Evolutionary conservation across 1,140 invertebrate genomes (phyloP).

Genomic region (Eueides isabella): DNA sequence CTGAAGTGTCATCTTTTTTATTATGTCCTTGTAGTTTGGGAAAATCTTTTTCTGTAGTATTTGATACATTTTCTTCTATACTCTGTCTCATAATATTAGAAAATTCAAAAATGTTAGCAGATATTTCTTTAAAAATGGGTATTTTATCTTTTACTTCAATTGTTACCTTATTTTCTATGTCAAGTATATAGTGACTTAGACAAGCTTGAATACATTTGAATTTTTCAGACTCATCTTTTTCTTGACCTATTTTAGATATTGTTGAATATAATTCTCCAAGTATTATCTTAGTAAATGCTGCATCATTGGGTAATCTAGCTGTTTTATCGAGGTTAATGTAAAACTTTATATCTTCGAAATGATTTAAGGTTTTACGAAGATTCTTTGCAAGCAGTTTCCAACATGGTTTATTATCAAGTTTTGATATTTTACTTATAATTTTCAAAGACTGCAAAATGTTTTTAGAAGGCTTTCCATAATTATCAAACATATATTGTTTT

Average conservation of each 20-base stretch:
- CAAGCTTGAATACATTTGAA: slow-evolving; percentile 33
- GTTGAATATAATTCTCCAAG: slow-evolving; percentile 57
- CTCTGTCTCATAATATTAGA: slow-evolving; percentile 39
- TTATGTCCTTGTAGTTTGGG: background rate
- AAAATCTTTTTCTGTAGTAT: background rate
- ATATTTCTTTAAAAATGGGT: slow-evolving; percentile 65
- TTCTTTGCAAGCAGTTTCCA: slow-evolving; percentile 61
- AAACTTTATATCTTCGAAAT: slow-evolving; percentile 78
- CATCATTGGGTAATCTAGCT: slow-evolving; percentile 69
- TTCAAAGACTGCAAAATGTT: slow-evolving; percentile 61
- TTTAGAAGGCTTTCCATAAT: slow-evolving; percentile 68
- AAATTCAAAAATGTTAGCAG: slow-evolving; percentile 45
- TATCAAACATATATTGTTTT: slow-evolving; percentile 71
- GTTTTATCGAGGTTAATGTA: slow-evolving; percentile 78
- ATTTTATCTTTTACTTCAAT: slow-evolving; percentile 75
- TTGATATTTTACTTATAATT: slow-evolving; percentile 45
- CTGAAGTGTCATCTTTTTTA: background rate
- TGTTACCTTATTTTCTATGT: slow-evolving; percentile 51
- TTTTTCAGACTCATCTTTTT: slow-evolving; percentile 38
- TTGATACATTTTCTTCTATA: background rate
- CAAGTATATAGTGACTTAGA: slow-evolving; percentile 45
- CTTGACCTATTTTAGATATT: slow-evolving; percentile 41
- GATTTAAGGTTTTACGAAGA: slow-evolving; percentile 66
- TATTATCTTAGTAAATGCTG: slow-evolving; percentile 68
- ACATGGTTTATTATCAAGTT: slow-evolving; percentile 42